Conservation (phyloP, 2,888 invertebrate species). For the Odontomyia ornata region DNA sequence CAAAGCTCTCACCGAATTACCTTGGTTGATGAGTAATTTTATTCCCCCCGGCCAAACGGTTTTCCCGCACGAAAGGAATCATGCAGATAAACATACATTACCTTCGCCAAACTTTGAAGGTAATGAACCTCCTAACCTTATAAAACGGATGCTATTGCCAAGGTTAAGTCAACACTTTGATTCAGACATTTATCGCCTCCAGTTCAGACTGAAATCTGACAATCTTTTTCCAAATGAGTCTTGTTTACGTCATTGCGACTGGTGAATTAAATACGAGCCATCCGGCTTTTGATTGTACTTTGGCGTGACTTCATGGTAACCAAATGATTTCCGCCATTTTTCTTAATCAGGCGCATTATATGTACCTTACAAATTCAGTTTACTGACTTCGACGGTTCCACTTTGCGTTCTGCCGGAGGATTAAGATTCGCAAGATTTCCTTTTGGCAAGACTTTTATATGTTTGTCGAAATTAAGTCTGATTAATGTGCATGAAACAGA, state of each 20-base stretch:
- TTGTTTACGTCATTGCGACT: constrained; percentile 20
- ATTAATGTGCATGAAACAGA: constrained; percentile 2
- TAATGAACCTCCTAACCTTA: neutral
- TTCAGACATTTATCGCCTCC: constrained; percentile 2
- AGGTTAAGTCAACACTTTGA: neutral
- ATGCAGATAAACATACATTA: neutral
- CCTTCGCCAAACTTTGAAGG: neutral
- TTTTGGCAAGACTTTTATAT: neutral
- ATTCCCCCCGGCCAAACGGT: neutral
- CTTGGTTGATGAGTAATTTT: neutral
- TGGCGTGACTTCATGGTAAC: constrained; percentile 22
- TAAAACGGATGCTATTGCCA: too few relatives aligned
- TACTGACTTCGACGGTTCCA: neutral
- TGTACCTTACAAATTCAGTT: neutral
- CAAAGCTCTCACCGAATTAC: neutral
- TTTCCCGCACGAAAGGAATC: neutral
- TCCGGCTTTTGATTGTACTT: neutral
- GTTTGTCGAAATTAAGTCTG: neutral
- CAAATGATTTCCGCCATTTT: constrained; percentile 27
- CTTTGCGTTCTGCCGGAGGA: neutral
- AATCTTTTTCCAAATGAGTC: neutral
- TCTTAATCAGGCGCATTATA: neutral
- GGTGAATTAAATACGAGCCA: neutral
- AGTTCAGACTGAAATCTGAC: neutral
- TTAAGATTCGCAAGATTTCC: neutral